Percentiles rank a stretch among this genome's conserved stretches.
Conservation (phyloP, 2,888 invertebrate genomes). For the Parnassius glacialis region DNA sequence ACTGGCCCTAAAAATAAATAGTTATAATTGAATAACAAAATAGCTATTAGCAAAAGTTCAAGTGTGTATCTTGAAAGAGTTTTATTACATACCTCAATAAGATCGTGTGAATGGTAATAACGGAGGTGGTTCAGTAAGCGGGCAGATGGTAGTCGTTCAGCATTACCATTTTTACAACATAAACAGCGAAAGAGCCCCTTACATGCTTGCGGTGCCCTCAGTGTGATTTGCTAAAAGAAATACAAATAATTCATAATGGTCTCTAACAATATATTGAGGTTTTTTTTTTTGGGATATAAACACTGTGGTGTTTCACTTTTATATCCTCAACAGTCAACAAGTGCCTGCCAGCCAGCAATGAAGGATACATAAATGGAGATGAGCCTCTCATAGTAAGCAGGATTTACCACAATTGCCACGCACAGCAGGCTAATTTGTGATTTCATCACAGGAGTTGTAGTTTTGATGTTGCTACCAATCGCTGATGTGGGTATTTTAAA, state of each 20-base stretch:
- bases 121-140: constrained; percentile 77
- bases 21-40: background rate
- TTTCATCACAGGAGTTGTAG: no score
- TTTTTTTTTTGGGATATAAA: no score
- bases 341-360: no score
- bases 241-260: constrained; percentile 10
- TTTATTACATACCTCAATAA: constrained; percentile 64
- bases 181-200: constrained; percentile 77
- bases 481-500: no score
- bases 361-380: no score
- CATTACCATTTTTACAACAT: constrained; percentile 66
- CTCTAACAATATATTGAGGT: no score
- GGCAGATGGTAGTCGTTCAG: constrained; percentile 58
- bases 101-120: constrained; percentile 67
- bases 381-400: no score
- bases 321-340: no score
- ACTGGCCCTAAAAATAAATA: constrained; percentile 53
- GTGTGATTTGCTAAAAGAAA: constrained; percentile 37
- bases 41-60: background rate
- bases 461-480: no score
- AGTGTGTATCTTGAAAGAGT: background rate
- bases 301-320: no score
- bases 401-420: no score
- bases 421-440: no score
- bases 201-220: constrained; percentile 55